phyloP scores from a whole-genome alignment of 2,113 vertebrate species.

The Brachirus orientalis region DNA sequence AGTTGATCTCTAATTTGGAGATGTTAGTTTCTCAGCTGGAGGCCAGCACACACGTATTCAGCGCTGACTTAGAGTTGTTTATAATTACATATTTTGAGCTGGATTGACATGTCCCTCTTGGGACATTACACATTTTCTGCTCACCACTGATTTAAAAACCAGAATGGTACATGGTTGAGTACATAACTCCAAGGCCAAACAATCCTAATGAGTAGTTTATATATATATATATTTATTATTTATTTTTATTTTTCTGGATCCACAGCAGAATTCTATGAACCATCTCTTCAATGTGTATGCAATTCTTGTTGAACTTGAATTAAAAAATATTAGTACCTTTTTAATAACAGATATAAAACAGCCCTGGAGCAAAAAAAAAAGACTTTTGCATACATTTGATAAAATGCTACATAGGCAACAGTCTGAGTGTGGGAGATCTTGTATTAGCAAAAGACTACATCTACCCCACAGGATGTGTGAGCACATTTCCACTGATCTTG shows the following conservation, averaged over 20 bases:
- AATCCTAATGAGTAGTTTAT: no score
- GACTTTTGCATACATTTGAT: no score
- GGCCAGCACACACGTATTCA: neutral
- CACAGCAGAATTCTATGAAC: neutral
- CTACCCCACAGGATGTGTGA: conserved; percentile 25
- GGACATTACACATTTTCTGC: neutral
- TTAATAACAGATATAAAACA: no score
- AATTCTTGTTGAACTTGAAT: no score
- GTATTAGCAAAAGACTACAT: conserved; percentile 17
- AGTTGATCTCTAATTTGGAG: neutral
- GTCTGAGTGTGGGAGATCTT: no score
- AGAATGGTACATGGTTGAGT: neutral
- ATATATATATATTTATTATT: neutral
- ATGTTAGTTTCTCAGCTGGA: conserved; percentile 1
- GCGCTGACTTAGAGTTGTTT: neutral
- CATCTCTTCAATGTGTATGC: no score
- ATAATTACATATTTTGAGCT: conserved; percentile 3
- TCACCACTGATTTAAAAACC: neutral
- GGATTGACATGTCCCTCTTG: neutral
- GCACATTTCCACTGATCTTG: conserved; percentile 51
- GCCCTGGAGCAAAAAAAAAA: no score
- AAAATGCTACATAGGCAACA: conserved; percentile 3
- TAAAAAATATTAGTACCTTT: no score
- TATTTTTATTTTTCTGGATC: neutral
- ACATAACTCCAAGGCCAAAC: neutral